Percentiles rank a stretch among this genome's conserved stretches.
Conservation (phyloP, 1,140 invertebrate species). For the Scaptomyza hsui region DNA sequence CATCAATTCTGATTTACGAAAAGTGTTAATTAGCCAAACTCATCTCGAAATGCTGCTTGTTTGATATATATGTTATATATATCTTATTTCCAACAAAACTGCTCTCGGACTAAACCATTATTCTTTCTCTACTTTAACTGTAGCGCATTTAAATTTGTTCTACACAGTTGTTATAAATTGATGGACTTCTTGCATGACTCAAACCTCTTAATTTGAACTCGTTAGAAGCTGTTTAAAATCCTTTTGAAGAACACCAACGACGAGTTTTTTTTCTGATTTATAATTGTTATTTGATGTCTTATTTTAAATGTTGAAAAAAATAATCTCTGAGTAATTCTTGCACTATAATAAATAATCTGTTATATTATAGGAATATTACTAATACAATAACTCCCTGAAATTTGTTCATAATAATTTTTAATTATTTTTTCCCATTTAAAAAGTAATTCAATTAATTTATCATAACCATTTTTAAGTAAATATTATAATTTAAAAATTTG, state of each 20-base stretch:
- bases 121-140: not conserved
- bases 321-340: no score
- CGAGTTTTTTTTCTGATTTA: not conserved
- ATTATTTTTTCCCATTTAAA: no score
- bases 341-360: no score
- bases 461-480: no score
- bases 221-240: not conserved
- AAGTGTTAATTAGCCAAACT: constrained; percentile 76
- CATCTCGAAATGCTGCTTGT: constrained; percentile 10
- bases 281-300: not conserved
- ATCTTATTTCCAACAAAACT: constrained; percentile 16
- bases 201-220: not conserved
- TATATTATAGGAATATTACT: no score
- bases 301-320: no score
- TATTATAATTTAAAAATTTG: no score
- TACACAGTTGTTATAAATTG: not conserved
- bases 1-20: constrained; percentile 80
- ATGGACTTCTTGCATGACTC: constrained; percentile 15
- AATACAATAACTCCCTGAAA: no score
- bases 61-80: constrained; percentile 24
- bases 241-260: not conserved
- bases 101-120: not conserved
- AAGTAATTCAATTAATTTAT: no score
- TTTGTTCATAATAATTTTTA: no score
- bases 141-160: constrained; percentile 10